These are phyloP conservation scores for Acanthiza pusilla DNA, from an alignment of 2,797 vertebrate genomes.

Conservation along the genomic window DNA sequence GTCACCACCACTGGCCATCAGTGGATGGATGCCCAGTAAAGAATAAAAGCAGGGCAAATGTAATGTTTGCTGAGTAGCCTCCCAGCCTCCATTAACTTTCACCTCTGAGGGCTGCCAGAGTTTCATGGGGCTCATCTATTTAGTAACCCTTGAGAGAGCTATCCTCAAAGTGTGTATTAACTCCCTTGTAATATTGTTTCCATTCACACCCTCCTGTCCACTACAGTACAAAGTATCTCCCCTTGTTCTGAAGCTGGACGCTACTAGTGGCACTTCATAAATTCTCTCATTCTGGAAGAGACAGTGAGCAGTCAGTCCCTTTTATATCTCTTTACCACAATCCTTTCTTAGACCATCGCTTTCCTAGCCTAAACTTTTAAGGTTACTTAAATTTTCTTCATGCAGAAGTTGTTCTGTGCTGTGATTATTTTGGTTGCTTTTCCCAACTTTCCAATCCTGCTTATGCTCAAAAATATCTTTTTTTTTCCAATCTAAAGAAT, in stretches of 20 bases:
- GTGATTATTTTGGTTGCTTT: neutral
- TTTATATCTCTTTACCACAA: neutral
- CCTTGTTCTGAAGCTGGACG: neutral
- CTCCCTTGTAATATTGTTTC: neutral
- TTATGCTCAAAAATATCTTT: neutral
- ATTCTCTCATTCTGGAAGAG: neutral
- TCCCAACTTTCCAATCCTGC: accelerated
- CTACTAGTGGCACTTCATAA: neutral
- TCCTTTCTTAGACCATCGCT: neutral
- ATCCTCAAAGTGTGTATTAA: neutral
- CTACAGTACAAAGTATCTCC: neutral
- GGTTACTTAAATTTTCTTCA: neutral
- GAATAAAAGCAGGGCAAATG: neutral
- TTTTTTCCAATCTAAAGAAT: neutral
- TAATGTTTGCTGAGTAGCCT: neutral
- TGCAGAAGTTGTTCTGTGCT: neutral
- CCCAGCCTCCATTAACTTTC: neutral
- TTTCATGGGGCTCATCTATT: neutral
- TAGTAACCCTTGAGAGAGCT: neutral
- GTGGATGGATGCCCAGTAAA: neutral
- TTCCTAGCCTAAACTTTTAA: neutral
- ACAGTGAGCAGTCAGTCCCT: neutral
- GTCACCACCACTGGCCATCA: neutral
- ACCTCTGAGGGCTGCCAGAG: neutral
- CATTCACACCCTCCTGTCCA: neutral